Base-by-base conservation (phyloP, 2,888 invertebrate genomes). In the Apotomis turbidana region DNA sequence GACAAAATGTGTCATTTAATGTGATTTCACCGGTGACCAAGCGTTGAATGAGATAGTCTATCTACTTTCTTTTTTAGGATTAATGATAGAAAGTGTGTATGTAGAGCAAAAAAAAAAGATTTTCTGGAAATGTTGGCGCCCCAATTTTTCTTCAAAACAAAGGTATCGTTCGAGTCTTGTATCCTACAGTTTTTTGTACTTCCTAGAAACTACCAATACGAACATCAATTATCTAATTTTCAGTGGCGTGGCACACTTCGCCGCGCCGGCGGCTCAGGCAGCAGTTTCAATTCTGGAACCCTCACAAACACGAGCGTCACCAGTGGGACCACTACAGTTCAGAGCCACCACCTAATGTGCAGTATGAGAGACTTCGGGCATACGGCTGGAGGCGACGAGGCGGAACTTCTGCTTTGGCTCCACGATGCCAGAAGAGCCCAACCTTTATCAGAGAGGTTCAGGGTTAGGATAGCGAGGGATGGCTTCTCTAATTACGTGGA, bases 401-500 rank as follows among this genome's bases (percentile, higher is more conserved):
- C 97, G 0, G 98, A 98, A 89, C 95, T 98, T 13, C 96, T 97
- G 80, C 96, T 98, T 81, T 97, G 97, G 82, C 91, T 98, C 0
- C 98, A 97, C 87, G 98, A 98, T 86, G 95, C 96, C 27, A 95
- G 95, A 78, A 95, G 96, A 81, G 95, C 94, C 80, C 96, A 96
- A 80, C 97, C 97, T 77, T 94, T 98, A 74, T 97, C 98, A 70
- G 98, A 98, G 89, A 94, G 98, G 76, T 98, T 98, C 92, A 94
- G 98, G 83, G 97, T 98, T 79, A 95, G 96, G 86, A 97, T 98
- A 88, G 97, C 97, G 77, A 97, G 97, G 87, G 97, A 98, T 82
- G 98, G 98, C 12, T 97, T 97, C 90, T 97, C 97, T 13, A 97
- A 97, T 88, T 97, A 98, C 86, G 95, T 97, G 75, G 97, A 98